Evolutionary conservation across 2,888 invertebrate genomes (phyloP), one percentile per base, ranked within the genome.

Genomic region (Halictus ligatus): DNA sequence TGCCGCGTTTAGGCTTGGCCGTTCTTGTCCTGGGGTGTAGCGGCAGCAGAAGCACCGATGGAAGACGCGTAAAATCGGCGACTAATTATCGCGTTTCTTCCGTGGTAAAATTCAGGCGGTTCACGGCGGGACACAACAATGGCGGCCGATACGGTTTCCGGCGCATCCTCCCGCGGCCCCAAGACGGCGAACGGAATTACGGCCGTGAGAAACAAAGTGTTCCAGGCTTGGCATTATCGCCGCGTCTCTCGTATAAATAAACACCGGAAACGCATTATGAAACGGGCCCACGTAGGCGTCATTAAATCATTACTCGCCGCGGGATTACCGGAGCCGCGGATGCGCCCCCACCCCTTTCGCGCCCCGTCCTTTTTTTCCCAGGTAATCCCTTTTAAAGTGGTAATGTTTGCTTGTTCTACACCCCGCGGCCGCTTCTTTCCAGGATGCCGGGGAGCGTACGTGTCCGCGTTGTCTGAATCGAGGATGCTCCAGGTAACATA

Each of bases 201-300:
- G 74, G 75, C 73, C 89, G 90, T 90, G 90, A 90, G 90, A 90
- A 90, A 80, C 79, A 35, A 72, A 35, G 35, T 71, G 77, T 69
- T 64, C n/a, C 76, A 58, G 8, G 74, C 78, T 58, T 73, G 79
- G 78, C 78, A 76, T 85, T 81, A 81, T 81, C 76, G 79, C 69
- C 78, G 71, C 72, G 74, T 50, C 35, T 35, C 71, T 81, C 85
- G 67, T 79, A 80, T 77, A 86, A 83, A 69, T 67, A 73, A 76
- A 82, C 75, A 87, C 84, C 84, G 89, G 89, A 88, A 78, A 77
- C 64, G 78, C 71, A 64, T 81, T 78, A 75, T 80, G 77, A 89
- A 81, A 80, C 79, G 73, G 74, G 75, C 18, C 40, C 79, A 64
- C 73, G 79, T 79, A 81, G 83, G 81, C 81, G 83, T 89, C 88